These are phyloP conservation scores for Cheilosia vernalis DNA, from an alignment of 2,888 invertebrate species.

Conservation along the genomic window DNA sequence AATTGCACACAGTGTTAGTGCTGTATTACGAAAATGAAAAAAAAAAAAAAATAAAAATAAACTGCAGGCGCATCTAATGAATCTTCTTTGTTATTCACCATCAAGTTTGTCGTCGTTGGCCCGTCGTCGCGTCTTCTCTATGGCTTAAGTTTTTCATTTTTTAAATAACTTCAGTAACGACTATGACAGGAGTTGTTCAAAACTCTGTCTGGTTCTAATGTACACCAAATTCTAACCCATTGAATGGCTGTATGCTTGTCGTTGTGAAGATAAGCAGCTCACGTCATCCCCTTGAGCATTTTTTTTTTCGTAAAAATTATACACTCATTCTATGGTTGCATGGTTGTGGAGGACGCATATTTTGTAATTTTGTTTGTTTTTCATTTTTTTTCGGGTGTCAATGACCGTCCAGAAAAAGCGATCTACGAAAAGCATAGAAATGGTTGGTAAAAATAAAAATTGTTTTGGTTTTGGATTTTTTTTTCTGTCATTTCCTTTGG, in stretches of 20 bases:
- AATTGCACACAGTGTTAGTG: not conserved
- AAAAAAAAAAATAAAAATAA: no score
- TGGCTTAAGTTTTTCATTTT: conserved; percentile 23
- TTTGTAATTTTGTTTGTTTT: conserved; percentile 36
- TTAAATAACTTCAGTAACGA: conserved; percentile 36
- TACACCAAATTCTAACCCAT: conserved; percentile 30
- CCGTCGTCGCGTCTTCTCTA: not conserved
- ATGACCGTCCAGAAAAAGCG: conserved; percentile 62
- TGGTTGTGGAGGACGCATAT: conserved; percentile 54
- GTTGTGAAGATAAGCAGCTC: conserved; percentile 13
- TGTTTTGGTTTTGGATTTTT: conserved; percentile 2
- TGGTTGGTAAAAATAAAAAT: conserved; percentile 53
- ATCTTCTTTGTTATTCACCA: conserved; percentile 49
- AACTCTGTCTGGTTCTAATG: conserved; percentile 1
- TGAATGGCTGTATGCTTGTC: conserved; percentile 5
- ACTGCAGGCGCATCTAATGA: conserved; percentile 65
- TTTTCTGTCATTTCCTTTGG: conserved; percentile 2
- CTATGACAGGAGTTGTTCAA: conserved; percentile 19
- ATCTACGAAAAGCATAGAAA: conserved; percentile 66
- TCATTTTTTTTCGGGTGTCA: conserved; percentile 34
- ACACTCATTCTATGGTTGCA: conserved; percentile 21
- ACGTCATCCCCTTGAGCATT: conserved; percentile 31
- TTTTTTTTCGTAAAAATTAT: not conserved
- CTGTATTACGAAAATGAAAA: conserved; percentile 37
- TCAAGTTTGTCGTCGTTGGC: conserved; percentile 4